These are phyloP conservation scores for Tapirus indicus DNA, from an alignment of 2,797 vertebrate genomes.

Conservation along the genomic window DNA sequence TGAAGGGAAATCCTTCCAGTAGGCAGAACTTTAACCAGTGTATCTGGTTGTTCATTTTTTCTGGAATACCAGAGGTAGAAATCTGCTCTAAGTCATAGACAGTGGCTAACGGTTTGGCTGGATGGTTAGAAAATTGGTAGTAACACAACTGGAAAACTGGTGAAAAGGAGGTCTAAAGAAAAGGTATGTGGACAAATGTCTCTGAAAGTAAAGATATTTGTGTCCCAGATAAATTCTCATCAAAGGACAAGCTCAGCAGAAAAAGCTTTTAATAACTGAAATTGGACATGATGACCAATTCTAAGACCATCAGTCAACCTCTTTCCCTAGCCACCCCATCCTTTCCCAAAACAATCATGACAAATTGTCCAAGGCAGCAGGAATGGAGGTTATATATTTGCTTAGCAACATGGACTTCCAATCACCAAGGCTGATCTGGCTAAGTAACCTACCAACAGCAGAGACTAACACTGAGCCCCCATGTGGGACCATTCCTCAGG, in stretches of 20 bases:
- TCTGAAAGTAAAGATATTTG: neutral
- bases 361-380: neutral
- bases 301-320: neutral
- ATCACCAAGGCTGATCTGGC: neutral
- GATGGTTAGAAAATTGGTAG: neutral
- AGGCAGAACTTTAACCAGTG: neutral
- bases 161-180: neutral
- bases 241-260: neutral
- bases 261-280: neutral
- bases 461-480: neutral
- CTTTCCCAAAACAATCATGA: neutral
- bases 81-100: neutral
- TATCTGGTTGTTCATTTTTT: neutral
- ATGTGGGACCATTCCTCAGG: neutral
- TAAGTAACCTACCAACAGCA: neutral
- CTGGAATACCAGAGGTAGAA: neutral
- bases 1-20: neutral
- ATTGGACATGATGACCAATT: neutral
- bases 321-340: neutral
- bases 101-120: neutral
- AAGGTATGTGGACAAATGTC: neutral
- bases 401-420: neutral
- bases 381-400: neutral
- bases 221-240: neutral
- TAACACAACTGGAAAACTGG: neutral